Evolutionary conservation across 2,113 vertebrate species (phyloP).

Genomic region (Potamarius usumacintae): DNA sequence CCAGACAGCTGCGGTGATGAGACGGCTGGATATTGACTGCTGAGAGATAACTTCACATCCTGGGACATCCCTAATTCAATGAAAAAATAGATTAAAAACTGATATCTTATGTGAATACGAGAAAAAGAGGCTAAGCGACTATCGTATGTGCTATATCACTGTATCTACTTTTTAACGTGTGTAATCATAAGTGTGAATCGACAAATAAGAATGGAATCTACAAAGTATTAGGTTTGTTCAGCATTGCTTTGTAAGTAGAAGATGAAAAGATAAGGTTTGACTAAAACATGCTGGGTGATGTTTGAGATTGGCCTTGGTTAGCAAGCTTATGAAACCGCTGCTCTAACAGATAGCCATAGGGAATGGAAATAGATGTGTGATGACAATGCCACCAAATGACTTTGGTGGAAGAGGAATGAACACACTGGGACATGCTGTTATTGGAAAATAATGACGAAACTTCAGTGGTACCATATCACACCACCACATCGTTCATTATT

Average conservation of each 20-base stretch:
- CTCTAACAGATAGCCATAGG: not conserved
- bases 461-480: not conserved
- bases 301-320: not conserved
- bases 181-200: not conserved
- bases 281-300: not conserved
- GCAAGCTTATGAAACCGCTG: not conserved
- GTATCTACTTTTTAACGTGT: not conserved
- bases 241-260: not conserved
- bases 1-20: conserved; percentile 45
- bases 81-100: not conserved
- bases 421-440: too few relatives aligned
- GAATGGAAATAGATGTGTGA: not conserved
- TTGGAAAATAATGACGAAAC: not conserved
- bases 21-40: conserved; percentile 42
- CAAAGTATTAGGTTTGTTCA: not conserved
- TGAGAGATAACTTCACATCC: conserved; percentile 21
- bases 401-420: not conserved
- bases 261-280: not conserved
- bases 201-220: not conserved
- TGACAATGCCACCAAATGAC: not conserved
- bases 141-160: not conserved
- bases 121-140: not conserved
- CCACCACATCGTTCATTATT: not conserved
- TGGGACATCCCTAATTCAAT: not conserved
- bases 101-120: not conserved